Evolutionary conservation across 2,113 vertebrate genomes (phyloP).

Genomic region (Sceloporus undulatus): DNA sequence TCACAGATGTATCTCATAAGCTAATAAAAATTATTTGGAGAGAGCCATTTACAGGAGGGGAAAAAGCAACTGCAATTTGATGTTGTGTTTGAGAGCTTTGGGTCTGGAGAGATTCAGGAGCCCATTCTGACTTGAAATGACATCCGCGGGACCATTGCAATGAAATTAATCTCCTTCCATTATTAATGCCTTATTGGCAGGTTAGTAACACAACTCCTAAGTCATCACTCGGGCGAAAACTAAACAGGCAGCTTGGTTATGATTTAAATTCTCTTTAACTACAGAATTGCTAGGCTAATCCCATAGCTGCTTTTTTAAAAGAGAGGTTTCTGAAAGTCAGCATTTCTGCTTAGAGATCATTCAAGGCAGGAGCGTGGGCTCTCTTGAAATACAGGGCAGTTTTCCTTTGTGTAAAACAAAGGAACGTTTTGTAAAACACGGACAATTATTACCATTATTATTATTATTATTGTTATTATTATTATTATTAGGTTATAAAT

Average conservation of each 20-base stretch:
- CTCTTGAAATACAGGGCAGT: too few relatives aligned
- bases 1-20: conserved; percentile 11
- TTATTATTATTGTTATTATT: not conserved
- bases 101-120: conserved; percentile 54
- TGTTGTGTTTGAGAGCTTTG: conserved; percentile 50
- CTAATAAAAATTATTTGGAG: conserved; percentile 22
- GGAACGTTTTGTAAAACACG: not conserved
- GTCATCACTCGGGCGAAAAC: conserved; percentile 29
- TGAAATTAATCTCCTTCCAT: conserved; percentile 42
- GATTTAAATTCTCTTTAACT: conserved; percentile 32
- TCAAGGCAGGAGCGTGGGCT: not conserved
- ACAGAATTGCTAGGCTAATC: conserved; percentile 42
- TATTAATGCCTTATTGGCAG: conserved; percentile 45
- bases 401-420: not conserved
- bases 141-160: conserved; percentile 34
- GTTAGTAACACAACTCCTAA: conserved; percentile 42
- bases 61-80: conserved; percentile 28
- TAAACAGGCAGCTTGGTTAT: not conserved
- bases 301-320: conserved; percentile 37
- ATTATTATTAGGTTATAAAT: not conserved
- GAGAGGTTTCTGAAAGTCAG: not conserved
- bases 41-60: not conserved
- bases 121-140: conserved; percentile 34
- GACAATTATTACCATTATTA: not conserved
- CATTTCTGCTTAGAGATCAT: conserved; percentile 11